Percentiles rank a stretch among this genome's conserved stretches.
These are phyloP conservation scores for Decapterus maruadsi DNA, from an alignment of 2,797 vertebrate genomes.

Conservation along the genomic window DNA sequence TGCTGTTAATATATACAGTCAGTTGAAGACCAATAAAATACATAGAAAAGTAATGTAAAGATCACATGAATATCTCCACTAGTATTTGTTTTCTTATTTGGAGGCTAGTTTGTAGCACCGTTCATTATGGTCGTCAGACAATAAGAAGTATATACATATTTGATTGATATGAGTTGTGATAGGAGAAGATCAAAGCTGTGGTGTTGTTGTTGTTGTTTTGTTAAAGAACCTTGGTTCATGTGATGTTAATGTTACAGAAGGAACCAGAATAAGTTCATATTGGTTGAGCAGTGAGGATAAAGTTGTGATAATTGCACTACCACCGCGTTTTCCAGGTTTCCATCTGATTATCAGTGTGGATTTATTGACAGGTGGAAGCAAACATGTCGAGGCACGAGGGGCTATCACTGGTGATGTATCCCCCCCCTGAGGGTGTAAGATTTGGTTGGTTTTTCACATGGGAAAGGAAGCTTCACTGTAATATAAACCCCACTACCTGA, in stretches of 20 bases:
- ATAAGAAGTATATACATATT: no score
- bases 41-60: no score
- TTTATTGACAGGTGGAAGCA: constrained; percentile 12
- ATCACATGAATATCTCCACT: neutral
- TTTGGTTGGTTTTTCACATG: constrained; percentile 72
- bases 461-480: constrained; percentile 77
- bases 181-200: neutral
- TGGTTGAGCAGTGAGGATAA: neutral
- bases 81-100: neutral
- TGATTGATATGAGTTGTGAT: no score
- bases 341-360: constrained; percentile 12
- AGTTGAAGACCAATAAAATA: constrained; percentile 2
- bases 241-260: neutral
- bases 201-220: no score
- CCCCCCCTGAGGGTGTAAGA: constrained; percentile 64
- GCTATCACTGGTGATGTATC: constrained; percentile 17
- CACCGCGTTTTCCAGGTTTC: neutral
- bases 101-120: neutral
- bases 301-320: neutral
- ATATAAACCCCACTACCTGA: constrained; percentile 64
- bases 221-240: neutral
- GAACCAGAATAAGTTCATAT: neutral
- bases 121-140: no score
- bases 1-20: neutral
- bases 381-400: constrained; percentile 10